phyloP scores from a whole-genome alignment of 2,113 vertebrate genomes.

The Athene noctua region DNA sequence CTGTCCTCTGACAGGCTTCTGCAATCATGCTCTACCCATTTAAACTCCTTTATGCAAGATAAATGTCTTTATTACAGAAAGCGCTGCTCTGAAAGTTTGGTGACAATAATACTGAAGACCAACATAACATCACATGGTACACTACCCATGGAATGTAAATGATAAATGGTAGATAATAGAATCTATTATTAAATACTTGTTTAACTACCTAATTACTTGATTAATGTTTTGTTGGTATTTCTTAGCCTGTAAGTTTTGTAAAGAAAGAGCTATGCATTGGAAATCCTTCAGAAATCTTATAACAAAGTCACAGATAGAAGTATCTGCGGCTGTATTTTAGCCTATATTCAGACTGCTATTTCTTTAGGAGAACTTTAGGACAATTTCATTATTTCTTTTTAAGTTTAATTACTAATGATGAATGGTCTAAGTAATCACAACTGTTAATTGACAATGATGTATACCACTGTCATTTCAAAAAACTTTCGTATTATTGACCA shows the following conservation, averaged over 20 bases:
- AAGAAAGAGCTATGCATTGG: background rate
- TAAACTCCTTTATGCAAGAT: constrained; percentile 2
- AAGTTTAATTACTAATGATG: constrained; percentile 22
- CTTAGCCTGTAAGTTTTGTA: background rate
- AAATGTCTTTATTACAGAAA: background rate
- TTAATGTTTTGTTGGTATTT: background rate
- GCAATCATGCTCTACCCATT: background rate
- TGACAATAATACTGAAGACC: background rate
- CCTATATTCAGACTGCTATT: background rate
- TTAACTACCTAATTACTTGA: constrained; percentile 19
- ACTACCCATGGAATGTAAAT: background rate
- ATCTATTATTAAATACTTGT: background rate
- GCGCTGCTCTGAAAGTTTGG: background rate
- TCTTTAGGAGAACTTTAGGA: background rate
- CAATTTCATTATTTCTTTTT: constrained; percentile 20
- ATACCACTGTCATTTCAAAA: constrained; percentile 21
- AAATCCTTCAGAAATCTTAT: background rate
- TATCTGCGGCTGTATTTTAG: background rate
- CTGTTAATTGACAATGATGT: background rate
- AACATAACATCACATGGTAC: background rate
- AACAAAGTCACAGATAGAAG: background rate
- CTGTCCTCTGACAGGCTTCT: background rate
- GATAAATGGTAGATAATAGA: background rate
- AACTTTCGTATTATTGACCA: constrained; percentile 1
- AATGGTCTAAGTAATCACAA: background rate